Evolutionary conservation across 2,797 vertebrate genomes (phyloP).

Genomic region (Picus viridis): DNA sequence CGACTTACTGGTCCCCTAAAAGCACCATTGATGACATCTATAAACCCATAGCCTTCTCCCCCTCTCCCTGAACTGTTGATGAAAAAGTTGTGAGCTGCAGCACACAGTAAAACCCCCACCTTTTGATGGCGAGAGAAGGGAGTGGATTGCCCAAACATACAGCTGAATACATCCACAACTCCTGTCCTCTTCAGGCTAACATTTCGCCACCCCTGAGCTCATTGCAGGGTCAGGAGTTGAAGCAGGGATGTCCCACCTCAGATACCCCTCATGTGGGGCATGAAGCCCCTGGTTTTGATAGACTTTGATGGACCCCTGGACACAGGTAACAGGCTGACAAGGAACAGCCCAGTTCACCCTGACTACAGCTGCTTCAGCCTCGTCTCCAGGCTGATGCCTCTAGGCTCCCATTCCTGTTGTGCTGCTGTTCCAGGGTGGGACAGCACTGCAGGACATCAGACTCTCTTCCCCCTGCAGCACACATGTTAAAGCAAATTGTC

Average conservation of each 20-base stretch:
- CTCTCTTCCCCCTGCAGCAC: not conserved
- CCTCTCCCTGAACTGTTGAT: not conserved
- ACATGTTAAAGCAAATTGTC: not conserved
- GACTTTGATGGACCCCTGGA: not conserved
- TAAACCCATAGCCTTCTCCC: not conserved
- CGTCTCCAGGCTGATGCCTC: not conserved
- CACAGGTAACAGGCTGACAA: not conserved
- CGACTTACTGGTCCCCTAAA: not conserved
- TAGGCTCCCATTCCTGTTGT: rapidly evolving
- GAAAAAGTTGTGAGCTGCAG: not conserved
- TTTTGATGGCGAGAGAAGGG: not conserved
- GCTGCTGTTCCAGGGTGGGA: not conserved
- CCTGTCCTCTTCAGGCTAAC: not conserved
- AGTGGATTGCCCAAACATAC: rapidly evolving
- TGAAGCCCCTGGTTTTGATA: not conserved
- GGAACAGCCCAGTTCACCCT: not conserved
- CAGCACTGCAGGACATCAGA: not conserved
- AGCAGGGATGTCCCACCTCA: not conserved
- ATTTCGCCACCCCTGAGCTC: not conserved
- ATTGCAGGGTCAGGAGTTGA: too few species aligned
- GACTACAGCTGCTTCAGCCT: not conserved
- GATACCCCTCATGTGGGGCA: rapidly evolving
- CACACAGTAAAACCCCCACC: not conserved
- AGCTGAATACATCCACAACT: rapidly evolving
- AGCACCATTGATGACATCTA: not conserved